These are phyloP conservation scores for Hedychridium roseum DNA, from an alignment of 2,888 invertebrate species.

Conservation along the genomic window DNA sequence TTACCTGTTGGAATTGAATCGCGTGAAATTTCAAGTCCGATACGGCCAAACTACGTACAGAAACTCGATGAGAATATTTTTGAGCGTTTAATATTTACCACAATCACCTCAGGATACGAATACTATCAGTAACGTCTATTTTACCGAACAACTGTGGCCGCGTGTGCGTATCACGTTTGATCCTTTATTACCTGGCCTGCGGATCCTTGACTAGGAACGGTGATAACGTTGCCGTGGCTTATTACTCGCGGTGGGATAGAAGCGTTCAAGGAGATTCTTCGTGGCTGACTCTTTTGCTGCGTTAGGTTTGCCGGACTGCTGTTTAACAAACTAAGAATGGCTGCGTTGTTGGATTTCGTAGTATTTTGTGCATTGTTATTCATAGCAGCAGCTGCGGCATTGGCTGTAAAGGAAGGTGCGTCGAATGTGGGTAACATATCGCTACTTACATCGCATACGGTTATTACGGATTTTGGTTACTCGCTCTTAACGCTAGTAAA, in stretches of 20 bases:
- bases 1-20: no score
- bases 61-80: background rate
- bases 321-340: slow-evolving; percentile 80
- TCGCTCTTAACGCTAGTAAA: no score
- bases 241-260: slow-evolving; percentile 57
- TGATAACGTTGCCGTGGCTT: slow-evolving; percentile 60
- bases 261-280: slow-evolving; percentile 58
- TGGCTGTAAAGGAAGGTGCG: slow-evolving; percentile 37
- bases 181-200: slow-evolving; percentile 51
- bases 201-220: slow-evolving; percentile 59
- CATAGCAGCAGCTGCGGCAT: slow-evolving; percentile 57
- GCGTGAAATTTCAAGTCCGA: no score
- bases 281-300: slow-evolving; percentile 57
- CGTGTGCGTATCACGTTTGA: no score
- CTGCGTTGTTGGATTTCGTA: slow-evolving; percentile 71
- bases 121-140: no score
- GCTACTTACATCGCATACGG: no score
- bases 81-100: no score
- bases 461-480: no score
- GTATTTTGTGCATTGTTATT: slow-evolving; percentile 60
- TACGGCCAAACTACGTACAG: no score
- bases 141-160: no score
- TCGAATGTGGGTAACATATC: background rate
- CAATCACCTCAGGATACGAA: no score
- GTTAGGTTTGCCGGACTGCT: slow-evolving; percentile 74